phyloP scores from a whole-genome alignment of 1,140 invertebrate genomes.

The Aphelenchoides fujianensis region DNA sequence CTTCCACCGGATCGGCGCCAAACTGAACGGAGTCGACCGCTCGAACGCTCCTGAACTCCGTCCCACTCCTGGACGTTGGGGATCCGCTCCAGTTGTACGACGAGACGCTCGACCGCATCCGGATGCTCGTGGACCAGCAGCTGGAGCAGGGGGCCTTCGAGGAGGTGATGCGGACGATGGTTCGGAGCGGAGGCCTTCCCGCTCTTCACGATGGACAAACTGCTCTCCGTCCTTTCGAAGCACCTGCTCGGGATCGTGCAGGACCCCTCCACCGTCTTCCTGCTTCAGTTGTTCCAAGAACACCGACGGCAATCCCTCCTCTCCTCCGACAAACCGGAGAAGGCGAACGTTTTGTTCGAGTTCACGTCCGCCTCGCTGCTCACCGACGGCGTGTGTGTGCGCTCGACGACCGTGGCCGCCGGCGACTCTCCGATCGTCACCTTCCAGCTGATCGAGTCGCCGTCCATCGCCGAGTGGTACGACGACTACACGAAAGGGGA shows the following conservation, averaged over 20 bases:
- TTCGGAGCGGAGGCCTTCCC: slow-evolving; percentile 95
- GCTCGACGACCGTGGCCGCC: background rate
- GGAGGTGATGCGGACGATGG: slow-evolving; percentile 90
- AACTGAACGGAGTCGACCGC: background rate
- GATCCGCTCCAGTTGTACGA: slow-evolving; percentile 27
- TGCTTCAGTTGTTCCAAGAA: slow-evolving; percentile 13
- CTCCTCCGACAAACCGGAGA: background rate
- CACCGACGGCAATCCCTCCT: background rate
- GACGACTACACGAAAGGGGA: slow-evolving; percentile 1
- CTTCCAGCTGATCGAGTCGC: slow-evolving; percentile 19
- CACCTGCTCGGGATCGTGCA: slow-evolving; percentile 14
- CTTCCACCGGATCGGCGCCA: background rate
- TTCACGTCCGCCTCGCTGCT: slow-evolving; percentile 15
- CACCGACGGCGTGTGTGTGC: background rate
- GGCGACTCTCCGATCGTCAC: background rate
- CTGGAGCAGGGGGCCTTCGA: slow-evolving; percentile 86
- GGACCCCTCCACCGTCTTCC: slow-evolving; percentile 6
- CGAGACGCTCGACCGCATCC: slow-evolving; percentile 84
- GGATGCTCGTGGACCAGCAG: slow-evolving; percentile 89
- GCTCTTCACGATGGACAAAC: slow-evolving; percentile 84
- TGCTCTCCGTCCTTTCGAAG: slow-evolving; percentile 67
- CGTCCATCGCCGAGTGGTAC: slow-evolving; percentile 4
- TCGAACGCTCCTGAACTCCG: no score
- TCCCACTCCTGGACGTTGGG: no score
- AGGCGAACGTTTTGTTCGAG: slow-evolving; percentile 17